Base-by-base conservation (phyloP, 2,113 vertebrate genomes). In the Dicentrarchus labrax region DNA sequence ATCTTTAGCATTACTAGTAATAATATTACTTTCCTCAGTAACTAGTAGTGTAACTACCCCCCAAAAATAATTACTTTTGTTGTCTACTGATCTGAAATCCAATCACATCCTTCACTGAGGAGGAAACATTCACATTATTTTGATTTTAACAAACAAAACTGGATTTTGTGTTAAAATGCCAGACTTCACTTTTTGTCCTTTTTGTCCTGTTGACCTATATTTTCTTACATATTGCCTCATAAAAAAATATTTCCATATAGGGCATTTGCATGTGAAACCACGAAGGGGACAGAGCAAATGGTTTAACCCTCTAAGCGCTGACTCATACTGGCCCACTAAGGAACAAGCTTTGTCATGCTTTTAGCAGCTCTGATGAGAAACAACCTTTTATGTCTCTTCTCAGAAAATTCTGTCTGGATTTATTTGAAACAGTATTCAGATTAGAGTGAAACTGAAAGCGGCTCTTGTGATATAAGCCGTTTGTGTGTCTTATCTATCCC, bases 261-360 rank as follows among this genome's bases (percentile, higher is more conserved):
- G 8, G 57, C 4, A 88, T 88, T 90, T 86, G 82, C 82, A 85
- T 89, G 59, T 70, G 88, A 88, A 93, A 91, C 78, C 53, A 30
- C 2, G 5, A 0, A 10, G 86, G 30, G 82, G 84, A 87, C 78
- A 62, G 67, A 73, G 19, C n/a, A 30, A 19, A 48, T 64, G 47
- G 82, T 89, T 89, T 85, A 89, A 90, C 89, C 85, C 87, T 88
- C 48, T 13, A 77, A 67, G 60, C 50, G 6, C 87, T 91, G 84
- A 93, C 71, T 91, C 89, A 89, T 89, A 79, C 70, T 77, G 72
- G 57, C 47, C 72, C 64, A 83, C 51, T 72, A 43, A 82, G 89
- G 72, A 82, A 72, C 39, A 0, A 13, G 56, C 60, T n/a, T 3
- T 45, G 43, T 83, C 73, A 47, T 82, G 76, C 43, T 68, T 71